These are phyloP conservation scores for Microchirus variegatus DNA, from an alignment of 2,797 vertebrate genomes.

Conservation along the genomic window DNA sequence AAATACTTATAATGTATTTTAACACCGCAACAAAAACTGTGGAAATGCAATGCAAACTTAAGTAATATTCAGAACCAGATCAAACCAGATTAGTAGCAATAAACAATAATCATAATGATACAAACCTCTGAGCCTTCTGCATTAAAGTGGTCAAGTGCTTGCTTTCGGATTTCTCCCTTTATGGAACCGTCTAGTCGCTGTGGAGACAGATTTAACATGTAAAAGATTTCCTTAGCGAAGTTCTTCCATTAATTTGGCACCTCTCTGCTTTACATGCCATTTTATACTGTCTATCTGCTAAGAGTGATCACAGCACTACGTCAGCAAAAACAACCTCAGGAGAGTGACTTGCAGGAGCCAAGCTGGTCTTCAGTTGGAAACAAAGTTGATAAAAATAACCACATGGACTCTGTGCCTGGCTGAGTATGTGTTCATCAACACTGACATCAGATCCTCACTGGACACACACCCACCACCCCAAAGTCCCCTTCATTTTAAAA, in stretches of 20 bases:
- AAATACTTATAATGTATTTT: too few relatives aligned
- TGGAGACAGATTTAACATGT: slow-evolving; percentile 14
- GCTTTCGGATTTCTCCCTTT: slow-evolving; percentile 98
- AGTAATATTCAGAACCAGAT: too few relatives aligned
- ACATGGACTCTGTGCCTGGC: slow-evolving; percentile 52
- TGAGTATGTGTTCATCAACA: slow-evolving; percentile 52
- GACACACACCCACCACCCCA: slow-evolving; percentile 26
- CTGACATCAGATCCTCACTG: slow-evolving; percentile 62
- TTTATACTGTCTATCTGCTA: slow-evolving; percentile 1
- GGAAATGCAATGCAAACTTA: too few relatives aligned
- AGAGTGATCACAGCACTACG: slow-evolving; percentile 8
- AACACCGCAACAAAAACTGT: too few relatives aligned
- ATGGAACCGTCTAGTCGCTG: slow-evolving; percentile 98
- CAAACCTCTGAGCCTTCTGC: slow-evolving; percentile 98
- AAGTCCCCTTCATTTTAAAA: slow-evolving; percentile 27
- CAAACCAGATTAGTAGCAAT: not conserved
- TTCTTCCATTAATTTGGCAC: slow-evolving; percentile 6
- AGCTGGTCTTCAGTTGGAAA: slow-evolving; percentile 74
- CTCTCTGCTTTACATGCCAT: slow-evolving; percentile 11
- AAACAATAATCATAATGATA: slow-evolving; percentile 6
- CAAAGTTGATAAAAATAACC: slow-evolving; percentile 88
- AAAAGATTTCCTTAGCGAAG: slow-evolving; percentile 1
- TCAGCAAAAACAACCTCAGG: slow-evolving; percentile 28
- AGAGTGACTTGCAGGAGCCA: slow-evolving; percentile 47
- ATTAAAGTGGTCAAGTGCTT: slow-evolving; percentile 99